phyloP scores from a whole-genome alignment of 2,113 vertebrate species.

The Amphilophus citrinellus region DNA sequence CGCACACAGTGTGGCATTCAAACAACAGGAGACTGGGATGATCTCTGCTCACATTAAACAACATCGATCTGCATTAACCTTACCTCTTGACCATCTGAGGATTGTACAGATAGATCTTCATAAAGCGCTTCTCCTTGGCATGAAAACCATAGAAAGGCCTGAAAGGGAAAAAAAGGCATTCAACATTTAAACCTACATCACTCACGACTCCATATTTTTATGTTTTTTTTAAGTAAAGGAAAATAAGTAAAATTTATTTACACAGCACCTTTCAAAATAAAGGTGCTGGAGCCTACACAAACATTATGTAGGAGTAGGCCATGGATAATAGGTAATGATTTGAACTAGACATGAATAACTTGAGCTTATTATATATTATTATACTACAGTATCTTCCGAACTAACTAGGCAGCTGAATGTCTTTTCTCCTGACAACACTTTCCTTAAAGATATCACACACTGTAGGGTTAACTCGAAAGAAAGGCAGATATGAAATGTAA shows the following conservation, averaged over 20 bases:
- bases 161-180: conserved; percentile 28
- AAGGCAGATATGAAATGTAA: no score
- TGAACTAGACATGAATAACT: no score
- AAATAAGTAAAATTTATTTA: not conserved
- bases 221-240: not conserved
- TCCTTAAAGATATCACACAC: no score
- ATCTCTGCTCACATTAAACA: conserved; percentile 14
- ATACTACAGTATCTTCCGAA: no score
- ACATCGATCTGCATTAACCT: conserved; percentile 31
- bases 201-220: not conserved
- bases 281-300: no score
- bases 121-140: conserved; percentile 94
- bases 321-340: no score
- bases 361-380: no score
- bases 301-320: no score
- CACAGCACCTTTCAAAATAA: not conserved
- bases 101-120: conserved; percentile 99
- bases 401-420: no score
- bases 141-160: conserved; percentile 99
- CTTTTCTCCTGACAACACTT: no score
- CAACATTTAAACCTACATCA: not conserved
- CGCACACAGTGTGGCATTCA: not conserved
- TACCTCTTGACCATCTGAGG: conserved; percentile 98
- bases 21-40: conserved; percentile 18
- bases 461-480: no score